phyloP scores from a whole-genome alignment of 2,797 vertebrate species.

The Pterois miles region DNA sequence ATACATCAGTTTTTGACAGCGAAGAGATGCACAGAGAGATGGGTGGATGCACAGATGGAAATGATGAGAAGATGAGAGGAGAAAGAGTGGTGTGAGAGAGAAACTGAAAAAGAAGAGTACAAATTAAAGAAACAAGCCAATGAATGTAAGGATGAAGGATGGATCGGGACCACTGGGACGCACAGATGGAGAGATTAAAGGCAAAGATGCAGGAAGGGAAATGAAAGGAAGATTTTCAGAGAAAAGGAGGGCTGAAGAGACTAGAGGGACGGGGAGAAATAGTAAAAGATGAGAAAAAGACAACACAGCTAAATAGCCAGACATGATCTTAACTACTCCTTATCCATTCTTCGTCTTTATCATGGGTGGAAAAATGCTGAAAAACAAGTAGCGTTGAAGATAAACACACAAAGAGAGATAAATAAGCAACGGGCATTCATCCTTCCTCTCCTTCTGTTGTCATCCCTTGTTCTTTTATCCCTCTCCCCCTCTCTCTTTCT shows the following conservation, averaged over 20 bases:
- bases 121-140: background rate
- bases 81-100: background rate
- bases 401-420: conserved; percentile 5
- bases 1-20: conserved; percentile 36
- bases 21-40: background rate
- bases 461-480: conserved; percentile 26
- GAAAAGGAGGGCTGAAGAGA: background rate
- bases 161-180: background rate
- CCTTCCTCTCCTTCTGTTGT: conserved; percentile 3
- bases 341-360: conserved; percentile 3
- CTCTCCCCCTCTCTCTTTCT: background rate
- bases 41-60: background rate
- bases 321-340: background rate
- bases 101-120: background rate
- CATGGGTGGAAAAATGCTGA: background rate
- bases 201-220: background rate
- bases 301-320: background rate
- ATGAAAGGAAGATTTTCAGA: background rate
- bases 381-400: background rate
- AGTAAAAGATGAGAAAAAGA: background rate
- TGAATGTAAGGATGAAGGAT: conserved; percentile 14
- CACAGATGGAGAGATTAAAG: conserved; percentile 40
- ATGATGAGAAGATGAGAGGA: background rate
- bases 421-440: background rate
- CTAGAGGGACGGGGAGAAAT: background rate